Evolutionary conservation across 1,140 invertebrate species (phyloP).

Genomic region (Caenorhabditis briggsae): DNA sequence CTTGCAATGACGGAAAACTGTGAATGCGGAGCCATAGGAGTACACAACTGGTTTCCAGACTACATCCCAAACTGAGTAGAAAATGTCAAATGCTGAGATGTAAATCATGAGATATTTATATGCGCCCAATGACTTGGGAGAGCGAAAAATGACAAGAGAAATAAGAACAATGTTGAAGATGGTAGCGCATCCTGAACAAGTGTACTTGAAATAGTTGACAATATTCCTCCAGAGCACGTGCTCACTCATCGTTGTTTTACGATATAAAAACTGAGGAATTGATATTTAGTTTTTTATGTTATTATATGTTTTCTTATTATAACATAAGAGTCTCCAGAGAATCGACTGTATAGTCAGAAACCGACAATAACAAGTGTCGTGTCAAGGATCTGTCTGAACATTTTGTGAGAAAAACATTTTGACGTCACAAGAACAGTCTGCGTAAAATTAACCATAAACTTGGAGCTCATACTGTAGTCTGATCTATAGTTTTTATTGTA

Average conservation of each 20-base stretch:
- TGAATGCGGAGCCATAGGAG: slow-evolving; percentile 7
- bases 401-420: no score
- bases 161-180: neutral
- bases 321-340: no score
- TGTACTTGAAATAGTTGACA: neutral
- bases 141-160: neutral
- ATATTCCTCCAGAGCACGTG: neutral
- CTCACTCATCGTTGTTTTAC: neutral
- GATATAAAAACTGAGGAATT: no score
- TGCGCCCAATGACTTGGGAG: neutral
- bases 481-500: no score
- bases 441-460: no score
- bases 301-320: no score
- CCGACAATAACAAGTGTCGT: slow-evolving; percentile 1
- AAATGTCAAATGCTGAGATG: neutral
- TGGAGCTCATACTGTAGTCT: no score
- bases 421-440: no score
- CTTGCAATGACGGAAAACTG: neutral
- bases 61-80: neutral
- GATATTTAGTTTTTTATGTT: no score
- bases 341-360: no score
- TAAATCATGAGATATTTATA: slow-evolving; percentile 34
- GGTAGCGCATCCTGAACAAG: neutral
- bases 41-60: neutral
- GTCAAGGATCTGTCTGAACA: neutral